A percentile compares a stretch with the other conserved stretches of the same genome.
phyloP scores from a whole-genome alignment of 2,888 invertebrate species.

The Archips crataeganus region DNA sequence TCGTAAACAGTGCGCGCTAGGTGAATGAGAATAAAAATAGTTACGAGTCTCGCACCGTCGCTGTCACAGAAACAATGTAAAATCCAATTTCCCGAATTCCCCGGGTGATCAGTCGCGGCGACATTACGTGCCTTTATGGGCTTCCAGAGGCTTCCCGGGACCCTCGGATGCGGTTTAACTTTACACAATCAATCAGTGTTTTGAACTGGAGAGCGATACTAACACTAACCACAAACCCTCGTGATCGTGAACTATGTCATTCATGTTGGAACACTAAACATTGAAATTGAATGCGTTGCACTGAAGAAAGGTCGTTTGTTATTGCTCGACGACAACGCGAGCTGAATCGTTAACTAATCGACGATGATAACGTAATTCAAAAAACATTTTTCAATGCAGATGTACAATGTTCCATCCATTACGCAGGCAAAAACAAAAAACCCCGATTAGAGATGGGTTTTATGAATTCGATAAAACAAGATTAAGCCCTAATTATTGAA shows the following conservation, averaged over 20 bases:
- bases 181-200: conserved; percentile 63
- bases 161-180: conserved; percentile 52
- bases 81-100: conserved; percentile 65
- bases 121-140: conserved; percentile 60
- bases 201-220: conserved; percentile 49
- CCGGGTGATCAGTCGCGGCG: conserved; percentile 47
- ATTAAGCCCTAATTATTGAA: conserved; percentile 62
- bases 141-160: conserved; percentile 43
- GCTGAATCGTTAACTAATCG: background rate
- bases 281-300: conserved; percentile 25
- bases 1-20: conserved; percentile 62
- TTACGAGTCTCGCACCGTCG: conserved; percentile 55
- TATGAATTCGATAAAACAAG: conserved; percentile 47
- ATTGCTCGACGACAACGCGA: conserved; percentile 6
- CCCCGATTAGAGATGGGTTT: conserved; percentile 36
- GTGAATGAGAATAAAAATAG: conserved; percentile 58
- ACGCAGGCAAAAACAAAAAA: conserved; percentile 22
- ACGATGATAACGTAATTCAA: conserved; percentile 6
- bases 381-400: conserved; percentile 8
- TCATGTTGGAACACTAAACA: conserved; percentile 43
- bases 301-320: conserved; percentile 2
- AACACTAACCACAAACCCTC: conserved; percentile 43
- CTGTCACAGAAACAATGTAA: conserved; percentile 62
- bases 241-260: conserved; percentile 51
- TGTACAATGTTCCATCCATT: conserved; percentile 3